Base-by-base conservation (phyloP, 2,888 invertebrate species). In the Calephelis perditalis region DNA sequence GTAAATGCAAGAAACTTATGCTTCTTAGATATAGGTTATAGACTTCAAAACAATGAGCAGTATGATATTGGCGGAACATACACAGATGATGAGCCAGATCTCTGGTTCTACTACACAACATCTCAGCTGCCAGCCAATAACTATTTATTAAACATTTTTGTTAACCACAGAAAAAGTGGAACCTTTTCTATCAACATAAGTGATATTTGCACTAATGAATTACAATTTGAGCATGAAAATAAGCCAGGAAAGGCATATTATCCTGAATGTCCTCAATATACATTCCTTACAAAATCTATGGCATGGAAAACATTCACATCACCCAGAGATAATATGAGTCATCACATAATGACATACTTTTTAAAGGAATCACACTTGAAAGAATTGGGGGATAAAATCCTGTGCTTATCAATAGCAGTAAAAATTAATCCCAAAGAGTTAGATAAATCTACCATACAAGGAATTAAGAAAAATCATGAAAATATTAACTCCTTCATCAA, bases 51-150 rank as follows among this genome's bases (percentile, higher is more conserved):
- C 2, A 68, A 60, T 12, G 71, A 69, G 9, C 73, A 75, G 43
- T 84, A 77, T 67, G 81, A 85, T 56, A 84, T 90, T 43, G 89
- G 89, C 43, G 89, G 87, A 37, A 81, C 83, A 43, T 83, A 81
- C 60, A 68, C 69, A 2, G 70, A 70, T 1, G 62, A 68, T 1
- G 71, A 73, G 5, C 70, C 85, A 9, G 85, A 87, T 5, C 69
- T 86, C 11, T 88, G 86, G 86, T 90, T 90, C 64, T 84, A 77
- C 60, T 81, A 67, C 36, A 75, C 77, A 46, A 79, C 81, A 3
- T 75, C 81, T 5, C 47, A 69, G 5, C 79, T 78, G 57, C 81
- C 80, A 7, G 79, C 78, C 8, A 62, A 72, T 46, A 82, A 76
- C 60, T 71, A 73, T 52, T 63, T 89, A 55, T 68, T 90, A 0